Percentiles rank a stretch among this genome's conserved stretches.
Conservation (phyloP, 2,113 vertebrate species). For the Procapra przewalskii region DNA sequence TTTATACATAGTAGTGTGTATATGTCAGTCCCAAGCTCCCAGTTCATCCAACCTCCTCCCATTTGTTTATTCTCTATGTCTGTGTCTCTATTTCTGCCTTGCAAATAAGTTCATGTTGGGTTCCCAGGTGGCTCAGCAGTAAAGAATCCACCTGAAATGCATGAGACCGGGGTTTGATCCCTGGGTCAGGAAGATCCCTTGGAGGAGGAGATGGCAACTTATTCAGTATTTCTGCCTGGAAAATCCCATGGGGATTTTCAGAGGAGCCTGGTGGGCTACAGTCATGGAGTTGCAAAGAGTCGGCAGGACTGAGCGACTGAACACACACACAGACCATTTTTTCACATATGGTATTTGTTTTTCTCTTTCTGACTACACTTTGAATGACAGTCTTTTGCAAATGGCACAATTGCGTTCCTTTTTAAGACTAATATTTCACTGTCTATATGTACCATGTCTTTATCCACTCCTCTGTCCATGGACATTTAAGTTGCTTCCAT, state of each 20-base stretch:
- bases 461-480: neutral
- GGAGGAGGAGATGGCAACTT: neutral
- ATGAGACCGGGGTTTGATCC: neutral
- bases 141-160: neutral
- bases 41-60: neutral
- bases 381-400: neutral
- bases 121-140: neutral
- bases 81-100: neutral
- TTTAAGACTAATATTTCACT: neutral
- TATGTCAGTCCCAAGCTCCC: neutral
- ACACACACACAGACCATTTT: neutral
- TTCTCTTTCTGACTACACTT: neutral
- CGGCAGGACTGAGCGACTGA: neutral
- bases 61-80: neutral
- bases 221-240: neutral
- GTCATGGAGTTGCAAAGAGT: neutral
- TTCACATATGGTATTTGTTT: neutral
- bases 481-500: neutral
- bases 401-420: neutral
- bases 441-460: neutral
- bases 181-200: neutral
- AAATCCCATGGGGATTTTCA: neutral
- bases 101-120: neutral
- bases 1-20: neutral
- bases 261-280: neutral